Evolutionary conservation across 2,113 vertebrate species (phyloP).

Genomic region (Macroglossus sobrinus): DNA sequence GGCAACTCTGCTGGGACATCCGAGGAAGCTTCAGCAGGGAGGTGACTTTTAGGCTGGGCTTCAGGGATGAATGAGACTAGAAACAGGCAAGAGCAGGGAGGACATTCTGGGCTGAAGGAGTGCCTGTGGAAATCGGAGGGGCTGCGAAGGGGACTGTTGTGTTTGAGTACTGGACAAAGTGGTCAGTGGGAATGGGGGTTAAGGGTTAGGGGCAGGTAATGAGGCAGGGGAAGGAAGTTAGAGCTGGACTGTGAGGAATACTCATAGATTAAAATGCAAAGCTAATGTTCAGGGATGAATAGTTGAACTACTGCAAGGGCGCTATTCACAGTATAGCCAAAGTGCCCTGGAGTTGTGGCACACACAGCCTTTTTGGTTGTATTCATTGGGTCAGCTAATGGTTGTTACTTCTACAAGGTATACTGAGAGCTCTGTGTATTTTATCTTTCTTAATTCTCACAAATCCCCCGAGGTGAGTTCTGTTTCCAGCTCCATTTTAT

Average conservation of each 20-base stretch:
- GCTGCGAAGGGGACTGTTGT: too few relatives aligned
- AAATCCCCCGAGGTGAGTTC: background rate
- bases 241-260: background rate
- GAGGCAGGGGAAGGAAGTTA: background rate
- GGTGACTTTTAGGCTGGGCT: background rate
- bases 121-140: background rate
- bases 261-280: background rate
- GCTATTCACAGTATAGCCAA: background rate
- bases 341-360: background rate
- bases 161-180: background rate
- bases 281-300: background rate
- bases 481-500: background rate
- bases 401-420: background rate
- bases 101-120: background rate
- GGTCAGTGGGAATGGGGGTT: fast-evolving
- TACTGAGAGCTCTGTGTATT: background rate
- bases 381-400: background rate
- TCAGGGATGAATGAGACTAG: background rate
- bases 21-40: background rate
- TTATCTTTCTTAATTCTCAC: background rate
- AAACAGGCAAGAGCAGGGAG: background rate
- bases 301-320: background rate
- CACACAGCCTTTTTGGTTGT: background rate
- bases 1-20: background rate
- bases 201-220: background rate